Percentiles rank a stretch among this genome's conserved stretches.
phyloP scores from a whole-genome alignment of 1,140 invertebrate genomes.

The Cepaea nemoralis region DNA sequence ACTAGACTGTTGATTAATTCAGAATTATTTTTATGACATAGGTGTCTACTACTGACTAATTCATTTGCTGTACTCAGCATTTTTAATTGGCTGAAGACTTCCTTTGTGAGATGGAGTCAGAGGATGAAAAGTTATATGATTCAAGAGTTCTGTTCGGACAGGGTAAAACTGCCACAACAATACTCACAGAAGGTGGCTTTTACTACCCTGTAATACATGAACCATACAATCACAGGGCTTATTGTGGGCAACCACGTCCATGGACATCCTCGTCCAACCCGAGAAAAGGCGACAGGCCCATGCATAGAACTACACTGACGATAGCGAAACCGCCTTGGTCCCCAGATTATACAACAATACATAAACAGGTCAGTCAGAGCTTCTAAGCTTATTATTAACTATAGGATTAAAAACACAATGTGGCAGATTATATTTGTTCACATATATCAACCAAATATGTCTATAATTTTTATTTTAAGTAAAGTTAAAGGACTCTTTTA shows the following conservation, averaged over 20 bases:
- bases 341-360: constrained; percentile 55
- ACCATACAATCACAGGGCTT: constrained; percentile 35
- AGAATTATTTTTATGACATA: too few species aligned
- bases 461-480: not conserved
- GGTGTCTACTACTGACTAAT: too few species aligned
- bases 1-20: too few species aligned
- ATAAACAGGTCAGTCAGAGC: constrained; percentile 51
- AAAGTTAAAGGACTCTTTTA: too few species aligned
- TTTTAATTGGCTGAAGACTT: too few species aligned
- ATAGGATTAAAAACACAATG: too few species aligned
- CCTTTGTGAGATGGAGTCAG: too few species aligned
- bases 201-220: constrained; percentile 56
- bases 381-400: too few species aligned
- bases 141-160: constrained; percentile 50
- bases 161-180: constrained; percentile 54
- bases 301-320: constrained; percentile 53
- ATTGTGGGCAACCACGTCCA: constrained; percentile 4
- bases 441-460: too few species aligned
- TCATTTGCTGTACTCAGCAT: too few species aligned
- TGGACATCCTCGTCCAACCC: constrained; percentile 25
- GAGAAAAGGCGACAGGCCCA: constrained; percentile 46
- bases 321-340: constrained; percentile 54
- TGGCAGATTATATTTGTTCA: too few species aligned
- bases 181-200: constrained; percentile 57
- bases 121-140: too few species aligned